A percentile compares a stretch with the other conserved stretches of the same genome.
phyloP scores from a whole-genome alignment of 1,140 invertebrate species.

The Hirudo medicinalis region DNA sequence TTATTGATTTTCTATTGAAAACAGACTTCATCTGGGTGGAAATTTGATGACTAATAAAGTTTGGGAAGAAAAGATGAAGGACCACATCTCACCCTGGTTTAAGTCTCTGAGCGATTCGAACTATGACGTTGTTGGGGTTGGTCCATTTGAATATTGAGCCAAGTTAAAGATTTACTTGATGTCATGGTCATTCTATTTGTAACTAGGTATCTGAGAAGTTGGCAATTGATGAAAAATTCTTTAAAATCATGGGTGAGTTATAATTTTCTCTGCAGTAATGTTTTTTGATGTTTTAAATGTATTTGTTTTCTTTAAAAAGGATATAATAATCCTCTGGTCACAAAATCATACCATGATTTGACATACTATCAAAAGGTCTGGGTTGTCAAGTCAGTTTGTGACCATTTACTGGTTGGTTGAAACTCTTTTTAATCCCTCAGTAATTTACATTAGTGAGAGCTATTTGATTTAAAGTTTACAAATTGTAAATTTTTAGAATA shows the following conservation, averaged over 20 bases:
- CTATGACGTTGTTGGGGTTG: not conserved
- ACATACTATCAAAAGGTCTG: conserved; percentile 48
- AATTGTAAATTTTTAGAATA: conserved; percentile 32
- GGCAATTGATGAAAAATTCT: conserved; percentile 9
- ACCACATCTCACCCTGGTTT: not conserved
- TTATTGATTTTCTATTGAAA: too few relatives aligned
- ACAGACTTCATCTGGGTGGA: not conserved
- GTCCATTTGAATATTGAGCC: not conserved
- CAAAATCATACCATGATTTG: conserved; percentile 47
- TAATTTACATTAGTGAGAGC: too few relatives aligned
- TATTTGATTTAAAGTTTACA: too few relatives aligned
- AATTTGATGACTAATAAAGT: not conserved
- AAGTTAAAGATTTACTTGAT: not conserved
- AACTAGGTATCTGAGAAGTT: not conserved
- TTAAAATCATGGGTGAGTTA: conserved; percentile 14
- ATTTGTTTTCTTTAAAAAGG: not conserved
- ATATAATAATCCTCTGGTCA: conserved; percentile 38
- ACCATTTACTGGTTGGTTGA: conserved; percentile 31
- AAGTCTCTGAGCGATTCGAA: not conserved
- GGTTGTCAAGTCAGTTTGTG: conserved; percentile 50
- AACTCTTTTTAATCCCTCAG: too few relatives aligned
- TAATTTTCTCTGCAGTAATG: not conserved
- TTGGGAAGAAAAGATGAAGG: conserved; percentile 1
- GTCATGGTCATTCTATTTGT: not conserved
- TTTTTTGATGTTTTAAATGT: not conserved